Conservation (phyloP, 53 echinoderm and acorn worm species). For the Arbacia lixula region DNA sequence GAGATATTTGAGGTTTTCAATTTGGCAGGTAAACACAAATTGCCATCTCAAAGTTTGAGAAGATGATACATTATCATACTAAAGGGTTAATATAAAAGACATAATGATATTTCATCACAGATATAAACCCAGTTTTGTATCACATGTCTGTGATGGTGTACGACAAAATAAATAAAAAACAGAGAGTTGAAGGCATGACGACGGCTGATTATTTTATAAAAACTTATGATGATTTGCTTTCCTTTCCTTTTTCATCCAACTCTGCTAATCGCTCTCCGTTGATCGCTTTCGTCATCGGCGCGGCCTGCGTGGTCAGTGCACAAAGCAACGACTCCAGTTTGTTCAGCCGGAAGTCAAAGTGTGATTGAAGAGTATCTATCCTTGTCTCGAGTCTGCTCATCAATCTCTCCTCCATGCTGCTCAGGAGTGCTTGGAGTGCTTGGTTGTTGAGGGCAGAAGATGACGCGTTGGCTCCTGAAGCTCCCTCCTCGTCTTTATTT, state of each 20-base stretch:
- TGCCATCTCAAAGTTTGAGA: no score
- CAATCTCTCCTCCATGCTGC: conserved; percentile 72
- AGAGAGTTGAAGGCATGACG: background rate
- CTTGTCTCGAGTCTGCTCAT: conserved; percentile 74
- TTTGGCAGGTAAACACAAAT: no score
- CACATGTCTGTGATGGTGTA: no score
- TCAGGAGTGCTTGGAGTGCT: conserved; percentile 65
- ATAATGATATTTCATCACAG: no score
- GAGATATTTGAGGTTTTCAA: no score
- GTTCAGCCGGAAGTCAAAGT: conserved; percentile 80
- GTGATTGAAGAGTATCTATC: conserved; percentile 66
- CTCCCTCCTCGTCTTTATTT: no score
- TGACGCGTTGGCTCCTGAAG: no score
- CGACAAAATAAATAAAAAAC: background rate
- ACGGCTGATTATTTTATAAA: no score
- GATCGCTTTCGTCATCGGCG: background rate
- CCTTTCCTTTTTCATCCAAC: background rate
- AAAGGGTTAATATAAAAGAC: no score
- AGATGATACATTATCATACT: no score
- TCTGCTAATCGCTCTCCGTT: background rate
- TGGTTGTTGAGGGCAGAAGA: no score
- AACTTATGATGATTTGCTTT: background rate
- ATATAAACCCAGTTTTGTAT: no score
- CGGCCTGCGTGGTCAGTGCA: background rate
- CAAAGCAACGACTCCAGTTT: conserved; percentile 60